These are phyloP conservation scores for Oedothorax gibbosus DNA, from an alignment of 1,140 invertebrate species.

Conservation along the genomic window DNA sequence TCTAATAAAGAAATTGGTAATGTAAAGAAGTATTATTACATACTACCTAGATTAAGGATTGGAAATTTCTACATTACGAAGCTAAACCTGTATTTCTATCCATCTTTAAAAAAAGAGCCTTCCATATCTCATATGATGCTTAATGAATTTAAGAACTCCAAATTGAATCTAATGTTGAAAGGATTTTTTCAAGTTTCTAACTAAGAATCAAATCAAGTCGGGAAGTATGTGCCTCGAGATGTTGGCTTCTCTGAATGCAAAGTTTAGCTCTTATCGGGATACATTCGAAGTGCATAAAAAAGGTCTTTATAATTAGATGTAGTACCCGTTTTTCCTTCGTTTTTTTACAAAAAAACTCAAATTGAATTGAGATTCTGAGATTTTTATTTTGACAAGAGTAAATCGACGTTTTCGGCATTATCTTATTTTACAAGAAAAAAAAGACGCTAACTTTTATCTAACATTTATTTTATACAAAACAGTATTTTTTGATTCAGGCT, in stretches of 20 bases:
- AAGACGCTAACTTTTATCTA: too few relatives aligned
- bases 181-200: neutral
- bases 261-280: neutral
- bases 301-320: constrained; percentile 24
- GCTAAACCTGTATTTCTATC: neutral
- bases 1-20: too few relatives aligned
- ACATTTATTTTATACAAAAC: too few relatives aligned
- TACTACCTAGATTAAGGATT: too few relatives aligned
- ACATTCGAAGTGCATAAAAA: neutral
- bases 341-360: constrained; percentile 3
- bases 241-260: neutral
- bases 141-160: neutral
- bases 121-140: neutral
- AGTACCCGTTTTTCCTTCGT: neutral
- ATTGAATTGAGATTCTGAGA: constrained; percentile 8
- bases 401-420: too few relatives aligned
- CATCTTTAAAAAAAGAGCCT: neutral
- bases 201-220: constrained; percentile 15
- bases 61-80: too few relatives aligned
- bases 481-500: too few relatives aligned
- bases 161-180: constrained; percentile 5
- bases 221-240: neutral
- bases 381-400: too few relatives aligned
- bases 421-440: too few relatives aligned
- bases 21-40: too few relatives aligned